Conservation (phyloP, 1,140 invertebrate genomes). For the Andricus grossulariae region DNA sequence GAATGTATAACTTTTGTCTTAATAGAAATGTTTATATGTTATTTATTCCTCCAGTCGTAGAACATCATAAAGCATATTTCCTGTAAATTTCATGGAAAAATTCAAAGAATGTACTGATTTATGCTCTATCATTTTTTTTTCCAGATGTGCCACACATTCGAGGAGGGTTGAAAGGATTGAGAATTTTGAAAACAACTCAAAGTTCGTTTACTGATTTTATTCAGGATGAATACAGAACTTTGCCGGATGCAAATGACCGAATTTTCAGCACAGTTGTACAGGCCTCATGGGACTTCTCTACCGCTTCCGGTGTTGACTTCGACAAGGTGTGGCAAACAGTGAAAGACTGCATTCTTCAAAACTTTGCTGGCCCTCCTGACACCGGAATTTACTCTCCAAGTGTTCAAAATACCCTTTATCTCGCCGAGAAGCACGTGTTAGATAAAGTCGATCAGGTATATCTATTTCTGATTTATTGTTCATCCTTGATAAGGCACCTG, state of each 20-base stretch:
- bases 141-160: slow-evolving; percentile 78
- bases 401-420: slow-evolving; percentile 85
- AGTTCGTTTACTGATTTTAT: slow-evolving; percentile 87
- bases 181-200: slow-evolving; percentile 75
- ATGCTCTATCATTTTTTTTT: neutral
- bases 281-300: slow-evolving; percentile 83
- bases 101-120: no score
- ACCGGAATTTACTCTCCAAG: slow-evolving; percentile 83
- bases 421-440: slow-evolving; percentile 81
- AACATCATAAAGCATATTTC: no score
- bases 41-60: no score
- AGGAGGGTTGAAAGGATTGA: slow-evolving; percentile 78
- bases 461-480: neutral
- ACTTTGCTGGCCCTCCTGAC: slow-evolving; percentile 83
- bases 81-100: neutral
- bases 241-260: slow-evolving; percentile 84
- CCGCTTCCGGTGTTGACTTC: slow-evolving; percentile 80
- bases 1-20: no score
- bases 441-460: slow-evolving; percentile 79
- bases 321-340: slow-evolving; percentile 81
- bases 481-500: no score
- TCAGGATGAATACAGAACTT: slow-evolving; percentile 84
- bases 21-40: no score
- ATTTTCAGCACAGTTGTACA: slow-evolving; percentile 85
- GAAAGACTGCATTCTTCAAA: slow-evolving; percentile 82